Evolutionary conservation across 2,888 invertebrate species (phyloP).

Genomic region (Dione vanillae): DNA sequence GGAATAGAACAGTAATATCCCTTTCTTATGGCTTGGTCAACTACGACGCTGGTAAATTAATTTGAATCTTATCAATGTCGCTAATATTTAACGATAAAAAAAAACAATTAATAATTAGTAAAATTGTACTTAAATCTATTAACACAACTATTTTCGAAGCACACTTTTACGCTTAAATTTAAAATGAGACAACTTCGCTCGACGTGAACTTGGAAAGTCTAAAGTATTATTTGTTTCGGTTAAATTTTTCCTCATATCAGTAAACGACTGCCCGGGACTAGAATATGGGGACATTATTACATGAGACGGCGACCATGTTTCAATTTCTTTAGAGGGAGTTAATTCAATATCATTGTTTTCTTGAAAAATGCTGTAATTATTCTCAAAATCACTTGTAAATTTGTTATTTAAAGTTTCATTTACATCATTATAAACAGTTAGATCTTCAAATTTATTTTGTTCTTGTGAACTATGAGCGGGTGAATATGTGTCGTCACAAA

Average conservation of each 20-base stretch:
- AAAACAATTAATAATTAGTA: background rate
- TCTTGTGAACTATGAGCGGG: conserved; percentile 38
- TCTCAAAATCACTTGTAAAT: conserved; percentile 3
- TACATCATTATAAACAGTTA: background rate
- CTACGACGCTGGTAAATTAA: too few species aligned
- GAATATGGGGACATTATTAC: conserved; percentile 44
- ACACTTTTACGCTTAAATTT: conserved; percentile 60
- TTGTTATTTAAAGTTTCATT: conserved; percentile 1
- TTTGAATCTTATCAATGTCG: too few species aligned
- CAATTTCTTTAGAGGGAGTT: conserved; percentile 59
- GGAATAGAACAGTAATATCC: too few species aligned
- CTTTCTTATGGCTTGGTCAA: too few species aligned
- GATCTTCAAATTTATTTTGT: conserved; percentile 24
- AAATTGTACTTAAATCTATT: background rate
- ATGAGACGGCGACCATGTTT: conserved; percentile 62
- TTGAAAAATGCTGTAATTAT: background rate
- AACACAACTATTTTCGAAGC: conserved; percentile 49
- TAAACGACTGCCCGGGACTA: conserved; percentile 30
- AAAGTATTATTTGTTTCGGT: conserved; percentile 27
- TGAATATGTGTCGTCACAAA: conserved; percentile 50
- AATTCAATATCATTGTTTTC: conserved; percentile 36
- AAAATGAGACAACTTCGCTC: conserved; percentile 58
- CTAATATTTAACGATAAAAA: too few species aligned
- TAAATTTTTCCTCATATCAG: conserved; percentile 50
- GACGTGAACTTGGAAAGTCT: conserved; percentile 31